Conservation (phyloP, 35 echinoderm and acorn worm genomes). For the Holothuria glaberrima region DNA sequence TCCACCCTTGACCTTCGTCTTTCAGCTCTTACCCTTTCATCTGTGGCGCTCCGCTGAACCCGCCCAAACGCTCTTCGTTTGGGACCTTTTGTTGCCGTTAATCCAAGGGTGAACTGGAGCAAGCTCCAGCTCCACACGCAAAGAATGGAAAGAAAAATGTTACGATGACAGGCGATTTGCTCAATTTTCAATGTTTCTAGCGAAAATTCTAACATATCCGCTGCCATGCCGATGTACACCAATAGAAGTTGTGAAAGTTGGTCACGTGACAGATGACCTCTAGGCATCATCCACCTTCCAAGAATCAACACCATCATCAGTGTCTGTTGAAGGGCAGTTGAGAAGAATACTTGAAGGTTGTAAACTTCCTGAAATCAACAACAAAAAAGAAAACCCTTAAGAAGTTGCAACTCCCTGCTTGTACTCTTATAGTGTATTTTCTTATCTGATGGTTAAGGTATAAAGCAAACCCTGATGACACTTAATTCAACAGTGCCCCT, state of each 20-base stretch:
- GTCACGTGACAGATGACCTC: slow-evolving; percentile 80
- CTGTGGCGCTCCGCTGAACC: slow-evolving; percentile 22
- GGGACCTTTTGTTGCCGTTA: slow-evolving; percentile 81
- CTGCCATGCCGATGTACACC: slow-evolving; percentile 95
- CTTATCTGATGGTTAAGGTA: no score
- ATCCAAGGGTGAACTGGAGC: slow-evolving; percentile 80
- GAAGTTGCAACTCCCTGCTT: no score
- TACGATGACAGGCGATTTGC: slow-evolving; percentile 65
- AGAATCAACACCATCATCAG: slow-evolving; percentile 86
- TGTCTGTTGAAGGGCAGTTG: slow-evolving; percentile 78
- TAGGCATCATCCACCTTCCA: slow-evolving; percentile 87
- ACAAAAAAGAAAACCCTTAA: no score
- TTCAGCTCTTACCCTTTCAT: slow-evolving; percentile 6
- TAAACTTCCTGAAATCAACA: slow-evolving; percentile 58
- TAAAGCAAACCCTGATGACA: no score
- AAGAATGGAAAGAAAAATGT: slow-evolving; percentile 69
- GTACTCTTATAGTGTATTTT: no score
- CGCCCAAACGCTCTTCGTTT: slow-evolving; percentile 75
- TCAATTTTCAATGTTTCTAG: slow-evolving; percentile 76
- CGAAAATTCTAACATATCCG: slow-evolving; percentile 96
- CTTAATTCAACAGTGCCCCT: no score
- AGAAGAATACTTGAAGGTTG: slow-evolving; percentile 45
- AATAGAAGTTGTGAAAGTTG: slow-evolving; percentile 86
- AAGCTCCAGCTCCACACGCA: slow-evolving; percentile 79
- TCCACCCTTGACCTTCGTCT: slow-evolving; percentile 29